Conservation (phyloP, 2,888 invertebrate species). For the Acronicta psi region DNA sequence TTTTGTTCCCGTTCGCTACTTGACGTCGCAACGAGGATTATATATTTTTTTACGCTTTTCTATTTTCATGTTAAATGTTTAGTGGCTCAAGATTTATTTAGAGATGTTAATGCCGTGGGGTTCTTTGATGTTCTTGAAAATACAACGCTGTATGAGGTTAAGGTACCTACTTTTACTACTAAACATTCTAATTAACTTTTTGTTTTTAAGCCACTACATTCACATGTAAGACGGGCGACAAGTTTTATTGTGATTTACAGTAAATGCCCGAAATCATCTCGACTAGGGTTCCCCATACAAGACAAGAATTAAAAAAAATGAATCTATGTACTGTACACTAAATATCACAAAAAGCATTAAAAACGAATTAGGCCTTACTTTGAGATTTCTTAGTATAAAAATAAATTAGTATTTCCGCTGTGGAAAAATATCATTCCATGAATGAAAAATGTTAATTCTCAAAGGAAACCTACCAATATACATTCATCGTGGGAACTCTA, state of each 20-base stretch:
- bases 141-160: no score
- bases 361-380: neutral
- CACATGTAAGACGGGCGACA: no score
- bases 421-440: slow-evolving; percentile 1
- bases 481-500: slow-evolving; percentile 13
- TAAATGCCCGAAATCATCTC: no score
- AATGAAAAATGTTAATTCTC: slow-evolving; percentile 14
- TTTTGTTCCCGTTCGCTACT: slow-evolving; percentile 76
- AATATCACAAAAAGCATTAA: neutral
- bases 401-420: neutral
- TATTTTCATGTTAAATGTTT: slow-evolving; percentile 53
- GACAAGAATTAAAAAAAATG: no score
- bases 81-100: slow-evolving; percentile 26
- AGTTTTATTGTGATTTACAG: neutral
- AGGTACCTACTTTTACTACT: no score
- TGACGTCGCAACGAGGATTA: slow-evolving; percentile 64
- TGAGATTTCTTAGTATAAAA: neutral
- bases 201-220: no score
- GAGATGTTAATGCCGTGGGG: slow-evolving; percentile 19
- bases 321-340: no score
- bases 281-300: no score
- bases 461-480: slow-evolving; percentile 26
- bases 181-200: no score
- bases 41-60: slow-evolving; percentile 38
- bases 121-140: slow-evolving; percentile 9